phyloP scores from a whole-genome alignment of 1,140 invertebrate species.

The Lanistes nyassanus region DNA sequence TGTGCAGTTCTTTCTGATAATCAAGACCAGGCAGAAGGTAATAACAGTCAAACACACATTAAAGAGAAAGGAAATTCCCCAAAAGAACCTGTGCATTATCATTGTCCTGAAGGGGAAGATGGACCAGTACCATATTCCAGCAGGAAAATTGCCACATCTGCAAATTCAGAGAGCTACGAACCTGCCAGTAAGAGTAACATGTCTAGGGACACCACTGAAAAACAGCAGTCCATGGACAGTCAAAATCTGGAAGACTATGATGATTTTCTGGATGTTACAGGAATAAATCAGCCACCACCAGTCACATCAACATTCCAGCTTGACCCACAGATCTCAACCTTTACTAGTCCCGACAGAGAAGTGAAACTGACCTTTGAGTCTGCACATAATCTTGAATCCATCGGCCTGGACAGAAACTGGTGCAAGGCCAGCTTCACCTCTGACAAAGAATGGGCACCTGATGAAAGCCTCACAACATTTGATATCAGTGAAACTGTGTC shows the following conservation, averaged over 20 bases:
- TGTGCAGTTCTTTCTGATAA: too few relatives aligned
- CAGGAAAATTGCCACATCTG: too few relatives aligned
- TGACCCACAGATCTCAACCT: constrained; percentile 6
- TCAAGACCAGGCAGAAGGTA: too few relatives aligned
- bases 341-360: neutral
- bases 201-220: too few relatives aligned
- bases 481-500: neutral
- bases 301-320: constrained; percentile 5
- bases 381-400: neutral
- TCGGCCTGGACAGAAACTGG: constrained; percentile 15
- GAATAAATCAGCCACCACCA: neutral
- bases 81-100: too few relatives aligned
- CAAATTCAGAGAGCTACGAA: too few relatives aligned
- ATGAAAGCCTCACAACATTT: constrained; percentile 18
- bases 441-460: constrained; percentile 9
- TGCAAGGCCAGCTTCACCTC: neutral
- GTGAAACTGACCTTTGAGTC: constrained; percentile 14
- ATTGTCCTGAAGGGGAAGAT: too few relatives aligned
- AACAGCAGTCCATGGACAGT: too few relatives aligned
- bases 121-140: too few relatives aligned
- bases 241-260: neutral
- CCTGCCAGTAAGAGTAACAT: too few relatives aligned
- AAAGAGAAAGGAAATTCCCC: too few relatives aligned
- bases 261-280: constrained; percentile 18
- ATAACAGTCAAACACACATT: too few relatives aligned